Base-by-base conservation (phyloP, 2,797 vertebrate genomes). In the Ptychadena robeensis region DNA sequence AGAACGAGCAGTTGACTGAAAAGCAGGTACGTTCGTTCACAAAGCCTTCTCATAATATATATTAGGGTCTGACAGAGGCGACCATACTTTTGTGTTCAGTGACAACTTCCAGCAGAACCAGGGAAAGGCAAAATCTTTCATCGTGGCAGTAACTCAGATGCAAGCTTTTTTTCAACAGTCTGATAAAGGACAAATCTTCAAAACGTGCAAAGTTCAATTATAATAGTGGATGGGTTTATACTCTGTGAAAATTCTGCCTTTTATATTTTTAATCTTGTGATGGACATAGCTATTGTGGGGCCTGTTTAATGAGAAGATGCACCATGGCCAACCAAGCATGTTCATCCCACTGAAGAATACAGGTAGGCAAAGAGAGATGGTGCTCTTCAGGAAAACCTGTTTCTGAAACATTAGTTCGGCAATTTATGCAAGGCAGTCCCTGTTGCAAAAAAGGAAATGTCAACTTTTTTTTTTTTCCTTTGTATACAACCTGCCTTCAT, bases 161-260 rank as follows among this genome's bases (percentile, higher is more conserved):
- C 80, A 85, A 85, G 78, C 22, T 34, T 71, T 78, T 65, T 69
- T 70, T 68, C 82, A 80, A 76, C 48, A 75, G 78, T 48, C 65
- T 70, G 82, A 75, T 80, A 85, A 80, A 82, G 77, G 80, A 80
- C 82, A 85, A 85, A 85, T 85, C 82, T 85, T 77, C 78, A 80
- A n/a, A n/a, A 80, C 80, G 77, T 72, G 35, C 82, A 85, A 75
- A 85, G 82, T 85, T 85, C 82, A 80, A 85, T 85, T 85, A 85
- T 85, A 85, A 85, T 85, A 85, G 82, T 85, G 82, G 82, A 85
- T 85, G 82, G 82, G 82, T 75, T 80, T 80, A 70, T 72, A 73
- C 77, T 80, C 44, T 73, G 44, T 53, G 77, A 84, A 85, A 74
- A 64, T 38, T 69, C 78, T 85, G 63, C 71, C 82, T 85, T 85